Evolutionary conservation across 2,797 vertebrate genomes (phyloP), one percentile per base, ranked within the genome.

Genomic region (Harpagifer antarcticus): DNA sequence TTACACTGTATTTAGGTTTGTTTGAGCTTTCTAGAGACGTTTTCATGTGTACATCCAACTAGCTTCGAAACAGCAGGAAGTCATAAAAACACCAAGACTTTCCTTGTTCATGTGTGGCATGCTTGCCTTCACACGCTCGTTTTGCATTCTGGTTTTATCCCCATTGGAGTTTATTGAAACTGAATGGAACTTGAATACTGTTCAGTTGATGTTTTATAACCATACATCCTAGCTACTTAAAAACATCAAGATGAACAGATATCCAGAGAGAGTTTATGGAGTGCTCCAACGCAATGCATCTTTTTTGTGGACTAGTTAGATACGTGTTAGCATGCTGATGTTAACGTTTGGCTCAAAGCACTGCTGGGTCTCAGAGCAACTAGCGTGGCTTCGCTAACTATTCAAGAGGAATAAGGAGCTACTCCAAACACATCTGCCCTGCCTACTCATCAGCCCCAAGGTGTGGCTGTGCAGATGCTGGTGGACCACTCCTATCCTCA

Each of bases 401-500:
- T 4, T 52, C 14, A 4, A 27, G 37, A 53, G n/a, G 12, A 60
- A 9, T 27, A 50, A 43, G 40, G 7, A 77, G 71, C 49, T 49
- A 2, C 56, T 60, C 12, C 10, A 0, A 45, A 23, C 11, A 72
- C 19, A 37, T 72, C 37, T 55, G 57, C 12, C 19, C 9, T 53
- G 9, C 50, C 33, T 31, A n/a, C 59, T 43, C 60, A 56, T 84
- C 78, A 64, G 50, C 49, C 17, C n/a, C 20, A 31, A 76, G 85
- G 78, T 82, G 80, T 79, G 78, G 86, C 73, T 64, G 17, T 1
- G 0, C 48, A 71, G 63, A 70, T 50, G 19, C 3, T 16, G 55
- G 48, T 55, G 33, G 53, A 73, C 80, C 71, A 5, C 47, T 61
- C 31, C 69, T 88, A 58, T 81, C 56, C 66, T 88, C 54, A 12